A percentile compares a stretch with the other conserved stretches of the same genome.
phyloP scores from a whole-genome alignment of 35 echinoderm and acorn worm species.

The Diadema setosum region DNA sequence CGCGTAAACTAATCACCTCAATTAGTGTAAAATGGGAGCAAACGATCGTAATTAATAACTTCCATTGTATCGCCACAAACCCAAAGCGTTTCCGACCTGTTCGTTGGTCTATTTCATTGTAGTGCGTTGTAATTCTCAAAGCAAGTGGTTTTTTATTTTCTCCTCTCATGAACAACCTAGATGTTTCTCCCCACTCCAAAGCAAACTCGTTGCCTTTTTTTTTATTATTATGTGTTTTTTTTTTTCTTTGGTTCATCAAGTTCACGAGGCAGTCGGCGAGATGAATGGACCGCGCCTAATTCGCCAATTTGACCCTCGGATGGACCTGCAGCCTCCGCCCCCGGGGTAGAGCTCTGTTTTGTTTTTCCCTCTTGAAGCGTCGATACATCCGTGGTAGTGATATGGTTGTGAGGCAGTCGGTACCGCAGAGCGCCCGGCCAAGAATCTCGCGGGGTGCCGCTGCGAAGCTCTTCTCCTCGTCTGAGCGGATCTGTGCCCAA shows the following conservation, averaged over 20 bases:
- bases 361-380: background rate
- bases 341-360: background rate
- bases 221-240: too few species aligned
- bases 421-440: background rate
- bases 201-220: background rate
- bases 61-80: background rate
- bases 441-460: background rate
- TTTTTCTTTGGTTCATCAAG: background rate
- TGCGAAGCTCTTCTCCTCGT: background rate
- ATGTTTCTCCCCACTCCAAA: background rate
- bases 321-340: background rate
- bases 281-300: background rate
- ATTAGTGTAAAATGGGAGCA: background rate
- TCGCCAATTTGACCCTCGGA: constrained; percentile 7
- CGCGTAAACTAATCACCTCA: background rate
- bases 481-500: background rate
- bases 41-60: background rate
- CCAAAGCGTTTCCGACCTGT: background rate
- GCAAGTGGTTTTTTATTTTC: background rate
- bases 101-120: background rate
- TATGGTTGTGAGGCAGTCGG: background rate
- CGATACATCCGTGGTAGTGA: background rate
- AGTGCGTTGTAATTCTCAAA: background rate
- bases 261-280: background rate
- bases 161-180: too few species aligned